A percentile compares a stretch with the other conserved stretches of the same genome.
Conservation (phyloP, 1,140 invertebrate species). For the Drosophila jambulina region DNA sequence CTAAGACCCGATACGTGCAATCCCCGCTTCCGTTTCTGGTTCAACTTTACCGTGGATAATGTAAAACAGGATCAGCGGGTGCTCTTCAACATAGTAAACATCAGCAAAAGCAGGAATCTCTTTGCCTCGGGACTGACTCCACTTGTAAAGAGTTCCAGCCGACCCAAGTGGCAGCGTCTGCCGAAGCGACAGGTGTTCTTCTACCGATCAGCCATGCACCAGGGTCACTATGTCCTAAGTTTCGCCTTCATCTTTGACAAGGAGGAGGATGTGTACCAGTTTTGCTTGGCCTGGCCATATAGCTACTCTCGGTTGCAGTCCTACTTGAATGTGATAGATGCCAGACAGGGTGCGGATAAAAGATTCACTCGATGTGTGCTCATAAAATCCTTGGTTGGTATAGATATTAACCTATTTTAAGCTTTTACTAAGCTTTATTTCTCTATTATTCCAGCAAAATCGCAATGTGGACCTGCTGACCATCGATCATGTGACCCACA, state of each 20-base stretch:
- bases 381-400: constrained; percentile 70
- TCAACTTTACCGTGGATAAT: constrained; percentile 99
- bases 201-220: constrained; percentile 95
- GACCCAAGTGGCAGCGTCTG: constrained; percentile 95
- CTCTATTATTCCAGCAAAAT: constrained; percentile 90
- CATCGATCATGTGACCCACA: constrained; percentile 88
- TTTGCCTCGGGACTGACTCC: constrained; percentile 97
- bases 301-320: constrained; percentile 95
- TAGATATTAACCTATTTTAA: neutral
- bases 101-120: constrained; percentile 95
- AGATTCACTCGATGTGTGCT: constrained; percentile 65
- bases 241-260: constrained; percentile 97
- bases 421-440: neutral
- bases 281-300: constrained; percentile 96
- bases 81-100: constrained; percentile 98
- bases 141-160: constrained; percentile 94
- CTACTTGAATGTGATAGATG: constrained; percentile 92
- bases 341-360: constrained; percentile 77
- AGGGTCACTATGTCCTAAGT: constrained; percentile 96
- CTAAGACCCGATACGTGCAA: constrained; percentile 98
- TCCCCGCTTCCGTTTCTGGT: constrained; percentile 97
- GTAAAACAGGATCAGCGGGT: constrained; percentile 96
- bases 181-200: constrained; percentile 96
- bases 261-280: constrained; percentile 97
- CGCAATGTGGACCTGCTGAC: constrained; percentile 94